Base-by-base conservation (phyloP, 1,140 invertebrate species). In the Pseudomyrmex flavicornis region DNA sequence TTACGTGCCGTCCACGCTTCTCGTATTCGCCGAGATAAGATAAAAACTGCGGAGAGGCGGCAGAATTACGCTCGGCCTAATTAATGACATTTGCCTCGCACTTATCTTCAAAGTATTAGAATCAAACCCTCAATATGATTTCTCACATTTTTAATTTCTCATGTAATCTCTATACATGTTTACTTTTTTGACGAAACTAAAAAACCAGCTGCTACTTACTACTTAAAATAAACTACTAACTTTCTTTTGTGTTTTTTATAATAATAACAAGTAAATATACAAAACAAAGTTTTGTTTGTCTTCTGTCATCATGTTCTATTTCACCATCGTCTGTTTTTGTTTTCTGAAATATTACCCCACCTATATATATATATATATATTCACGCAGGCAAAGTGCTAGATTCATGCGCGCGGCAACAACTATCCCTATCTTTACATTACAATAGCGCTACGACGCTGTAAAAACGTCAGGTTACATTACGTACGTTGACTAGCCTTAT, bases 401-500 rank as follows among this genome's bases (percentile, higher is more conserved):
- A 7, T 35, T 35, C 35, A 35, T 35, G 35, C 35, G 2, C 35
- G 35, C 35, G 22, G 17, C 52, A 62, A 58, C 75, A 58, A 54
- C 35, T 69, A 58, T 79, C 66, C 2, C 44, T 80, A 17, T 80
- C 66, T 58, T 72, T 26, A 61, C 44, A 61, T 13, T 52, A n/a
- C 20, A 44, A 44, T n/a, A 8, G 13, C n/a, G 22, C 26, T 22
- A 10, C 17, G 54, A 48, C 48, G 65, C 65, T 79, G 76, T 72
- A 80, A 80, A 80, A 80, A 70, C 65, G 66, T 50, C 66, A 48
- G 12, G 22, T 15, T n/a, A 26, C 56, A 59, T 80, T 80, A 80
- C 59, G 20, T 59, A 17, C n/a, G n/a, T 66, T 17, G 66, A 59
- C 66, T 59, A 72, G 76, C 54, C 44, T 80, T 80, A 80, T 80